A percentile compares a stretch with the other conserved stretches of the same genome.
Evolutionary conservation across 1,140 invertebrate species (phyloP).

Genomic region (Nephila pilipes): DNA sequence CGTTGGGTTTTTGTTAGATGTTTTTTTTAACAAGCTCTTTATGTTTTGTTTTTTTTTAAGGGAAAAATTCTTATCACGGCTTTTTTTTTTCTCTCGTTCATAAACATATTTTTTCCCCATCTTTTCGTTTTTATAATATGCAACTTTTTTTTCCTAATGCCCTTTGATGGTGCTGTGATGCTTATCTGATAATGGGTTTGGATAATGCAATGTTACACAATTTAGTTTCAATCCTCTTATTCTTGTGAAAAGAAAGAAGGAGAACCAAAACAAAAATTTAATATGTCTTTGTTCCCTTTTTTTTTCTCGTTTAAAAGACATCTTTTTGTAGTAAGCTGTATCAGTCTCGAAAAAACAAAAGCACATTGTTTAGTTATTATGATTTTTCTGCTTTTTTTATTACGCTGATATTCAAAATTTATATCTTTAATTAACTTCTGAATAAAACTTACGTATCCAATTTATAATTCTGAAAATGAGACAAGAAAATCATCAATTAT

Average conservation of each 20-base stretch:
- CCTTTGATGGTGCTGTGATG: neutral
- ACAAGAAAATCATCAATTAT: no score
- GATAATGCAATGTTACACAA: neutral
- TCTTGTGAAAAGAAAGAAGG: neutral
- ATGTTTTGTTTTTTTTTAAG: neutral
- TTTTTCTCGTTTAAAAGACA: neutral
- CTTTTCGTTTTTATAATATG: neutral
- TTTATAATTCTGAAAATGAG: no score
- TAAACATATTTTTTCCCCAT: neutral
- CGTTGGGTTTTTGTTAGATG: neutral
- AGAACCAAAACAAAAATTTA: neutral
- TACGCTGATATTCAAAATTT: no score
- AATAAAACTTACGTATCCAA: no score
- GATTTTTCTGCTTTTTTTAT: no score
- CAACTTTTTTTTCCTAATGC: neutral
- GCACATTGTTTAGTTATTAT: no score
- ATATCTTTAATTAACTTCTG: no score
- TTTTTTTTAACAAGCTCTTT: neutral
- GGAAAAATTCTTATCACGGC: neutral
- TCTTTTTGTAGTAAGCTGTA: neutral
- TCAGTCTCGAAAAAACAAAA: no score
- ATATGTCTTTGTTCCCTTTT: neutral
- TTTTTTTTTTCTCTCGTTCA: neutral
- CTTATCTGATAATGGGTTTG: conserved; percentile 20
- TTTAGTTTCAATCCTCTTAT: neutral